Conservation (phyloP, 2,888 invertebrate genomes). For the Panzeria rudis region DNA sequence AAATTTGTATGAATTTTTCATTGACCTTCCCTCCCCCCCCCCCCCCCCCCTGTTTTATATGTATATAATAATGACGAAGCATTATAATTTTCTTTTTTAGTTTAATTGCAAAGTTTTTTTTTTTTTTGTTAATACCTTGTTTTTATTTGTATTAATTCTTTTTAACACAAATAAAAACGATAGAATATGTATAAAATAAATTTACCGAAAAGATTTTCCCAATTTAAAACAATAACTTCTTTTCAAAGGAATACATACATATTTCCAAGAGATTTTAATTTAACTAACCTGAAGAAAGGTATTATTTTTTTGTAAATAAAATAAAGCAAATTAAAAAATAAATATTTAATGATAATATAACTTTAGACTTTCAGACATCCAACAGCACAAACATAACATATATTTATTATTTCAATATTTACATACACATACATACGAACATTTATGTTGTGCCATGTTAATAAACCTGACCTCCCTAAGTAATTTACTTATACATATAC, state of each 20-base stretch:
- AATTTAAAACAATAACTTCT: constrained; percentile 3
- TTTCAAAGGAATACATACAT: constrained; percentile 1
- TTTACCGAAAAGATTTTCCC: neutral
- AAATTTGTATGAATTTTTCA: no score
- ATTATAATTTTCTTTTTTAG: no score
- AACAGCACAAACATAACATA: neutral
- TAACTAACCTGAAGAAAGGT: neutral
- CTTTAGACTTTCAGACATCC: constrained; percentile 42
- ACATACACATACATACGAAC: constrained; percentile 22
- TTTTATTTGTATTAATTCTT: no score
- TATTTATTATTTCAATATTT: constrained; percentile 3
- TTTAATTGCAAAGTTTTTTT: no score
- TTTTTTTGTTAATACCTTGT: no score
- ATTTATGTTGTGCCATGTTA: constrained; percentile 10
- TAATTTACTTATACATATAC: neutral
- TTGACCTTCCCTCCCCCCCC: no score
- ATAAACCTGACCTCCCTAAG: constrained; percentile 38
- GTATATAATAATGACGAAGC: no score
- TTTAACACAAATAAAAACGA: neutral
- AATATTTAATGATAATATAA: constrained; percentile 64
- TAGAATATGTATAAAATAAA: neutral
- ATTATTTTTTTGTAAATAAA: constrained; percentile 56
- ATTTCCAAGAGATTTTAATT: constrained; percentile 22
- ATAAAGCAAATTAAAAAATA: constrained; percentile 68
- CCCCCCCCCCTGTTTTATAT: no score